phyloP scores from a whole-genome alignment of 2,888 invertebrate species.

The Thereva unica region DNA sequence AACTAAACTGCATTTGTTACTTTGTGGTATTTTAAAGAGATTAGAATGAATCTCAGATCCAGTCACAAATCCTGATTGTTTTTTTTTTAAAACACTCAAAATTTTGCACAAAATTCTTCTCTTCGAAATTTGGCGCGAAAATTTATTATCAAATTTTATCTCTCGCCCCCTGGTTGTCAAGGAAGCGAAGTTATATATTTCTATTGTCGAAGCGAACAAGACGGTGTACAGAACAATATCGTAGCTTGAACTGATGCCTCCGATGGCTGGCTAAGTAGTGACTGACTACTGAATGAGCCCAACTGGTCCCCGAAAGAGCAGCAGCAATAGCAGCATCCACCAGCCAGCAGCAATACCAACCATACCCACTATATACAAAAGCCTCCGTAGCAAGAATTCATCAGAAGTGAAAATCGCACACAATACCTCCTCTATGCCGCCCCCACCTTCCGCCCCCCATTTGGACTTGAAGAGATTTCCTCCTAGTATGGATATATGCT shows the following conservation, averaged over 20 bases:
- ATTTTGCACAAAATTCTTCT: no score
- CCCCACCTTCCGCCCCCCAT: constrained; percentile 26
- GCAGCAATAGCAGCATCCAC: constrained; percentile 17
- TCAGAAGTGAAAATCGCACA: constrained; percentile 40
- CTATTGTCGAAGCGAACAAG: neutral
- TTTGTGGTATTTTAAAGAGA: no score
- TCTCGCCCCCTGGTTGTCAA: no score
- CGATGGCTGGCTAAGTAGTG: constrained; percentile 35
- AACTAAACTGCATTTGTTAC: no score
- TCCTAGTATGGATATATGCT: no score
- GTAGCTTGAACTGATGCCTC: constrained; percentile 25
- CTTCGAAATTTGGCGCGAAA: no score
- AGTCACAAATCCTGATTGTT: no score
- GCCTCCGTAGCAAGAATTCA: constrained; percentile 36
- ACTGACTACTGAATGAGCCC: constrained; percentile 33
- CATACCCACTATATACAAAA: neutral
- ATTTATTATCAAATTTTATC: no score
- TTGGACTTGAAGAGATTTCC: no score
- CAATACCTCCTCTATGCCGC: constrained; percentile 8
- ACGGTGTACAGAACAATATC: constrained; percentile 10
- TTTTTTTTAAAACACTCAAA: no score
- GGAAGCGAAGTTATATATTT: neutral
- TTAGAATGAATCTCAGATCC: no score
- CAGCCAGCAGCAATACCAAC: constrained; percentile 6
- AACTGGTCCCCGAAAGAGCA: constrained; percentile 12